Evolutionary conservation across 2,888 invertebrate species (phyloP).

Genomic region (Perizoma flavofasciatum): DNA sequence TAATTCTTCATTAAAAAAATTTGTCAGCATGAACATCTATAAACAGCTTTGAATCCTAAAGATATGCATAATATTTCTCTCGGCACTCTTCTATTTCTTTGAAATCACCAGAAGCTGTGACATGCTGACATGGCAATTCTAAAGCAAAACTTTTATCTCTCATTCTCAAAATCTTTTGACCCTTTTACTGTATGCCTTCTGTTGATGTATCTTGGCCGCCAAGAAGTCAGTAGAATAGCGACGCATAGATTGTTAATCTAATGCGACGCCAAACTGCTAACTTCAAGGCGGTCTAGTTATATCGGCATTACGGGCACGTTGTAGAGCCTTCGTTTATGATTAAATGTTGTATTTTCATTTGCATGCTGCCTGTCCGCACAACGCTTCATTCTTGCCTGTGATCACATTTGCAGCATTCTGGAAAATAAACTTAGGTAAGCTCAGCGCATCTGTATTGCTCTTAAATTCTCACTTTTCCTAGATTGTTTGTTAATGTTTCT

Average conservation of each 20-base stretch:
- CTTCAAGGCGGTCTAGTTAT: not conserved
- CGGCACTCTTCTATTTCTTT: slow-evolving; percentile 16
- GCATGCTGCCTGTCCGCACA: slow-evolving; percentile 85
- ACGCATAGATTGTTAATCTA: not conserved
- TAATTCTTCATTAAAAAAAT: not conserved
- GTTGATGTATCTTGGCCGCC: not conserved
- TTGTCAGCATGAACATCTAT: slow-evolving; percentile 12
- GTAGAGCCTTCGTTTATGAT: slow-evolving; percentile 52
- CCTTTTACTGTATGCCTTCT: not conserved
- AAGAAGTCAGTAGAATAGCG: not conserved
- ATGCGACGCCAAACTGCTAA: not conserved
- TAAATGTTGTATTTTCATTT: slow-evolving; percentile 79
- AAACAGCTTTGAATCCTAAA: slow-evolving; percentile 1
- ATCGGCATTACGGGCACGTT: slow-evolving; percentile 5
- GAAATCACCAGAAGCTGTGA: slow-evolving; percentile 1
- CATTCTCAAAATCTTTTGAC: slow-evolving; percentile 1
- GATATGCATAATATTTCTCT: not conserved
- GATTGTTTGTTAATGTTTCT: slow-evolving; percentile 37
- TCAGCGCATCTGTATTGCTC: slow-evolving; percentile 50
- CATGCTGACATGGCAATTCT: slow-evolving; percentile 19
- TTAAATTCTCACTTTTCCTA: slow-evolving; percentile 40
- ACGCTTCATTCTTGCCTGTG: slow-evolving; percentile 81
- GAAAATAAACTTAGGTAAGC: slow-evolving; percentile 93
- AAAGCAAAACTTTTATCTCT: too few relatives aligned
- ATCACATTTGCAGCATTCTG: slow-evolving; percentile 88